Evolutionary conservation across 1,140 invertebrate genomes (phyloP), one percentile per base, ranked within the genome.

Genomic region (Bombus turneri): DNA sequence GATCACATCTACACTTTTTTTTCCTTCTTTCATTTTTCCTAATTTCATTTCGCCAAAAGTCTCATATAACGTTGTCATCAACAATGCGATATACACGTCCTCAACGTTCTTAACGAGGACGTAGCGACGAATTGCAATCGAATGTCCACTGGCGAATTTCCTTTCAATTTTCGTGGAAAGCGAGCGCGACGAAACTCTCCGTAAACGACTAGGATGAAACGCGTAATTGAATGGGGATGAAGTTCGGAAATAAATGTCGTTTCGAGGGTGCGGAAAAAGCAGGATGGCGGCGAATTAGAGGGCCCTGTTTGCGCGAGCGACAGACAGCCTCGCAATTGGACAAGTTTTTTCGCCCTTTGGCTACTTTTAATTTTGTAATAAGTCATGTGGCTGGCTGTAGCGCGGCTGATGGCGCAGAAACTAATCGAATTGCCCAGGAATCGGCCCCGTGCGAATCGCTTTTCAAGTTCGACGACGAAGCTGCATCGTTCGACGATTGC

Each of bases 291-390:
- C n/a, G 57, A 73, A 73, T 81, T 73, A 81, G 37, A 25, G 28
- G 39, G 68, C 18, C 13, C 8, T 9, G 22, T 79, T 34, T 31
- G 31, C 25, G 25, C 57, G 0, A 25, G n/a, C 59, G n/a, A 43
- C 6, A 8, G 28, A 18, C 25, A 34, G 12, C 31, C 13, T 13
- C 39, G 68, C 59, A 59, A 72, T 59, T 18, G 68, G 3, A 31
- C 68, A 8, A 41, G 6, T 62, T 53, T 77, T 83, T 83, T 53
- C 31, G 28, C 43, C 8, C 8, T 41, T 47, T 37, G 73, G 62
- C 22, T 69, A 77, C 34, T 53, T 83, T 83, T 83, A 83, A 82
- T 82, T 39, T 82, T 73, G 53, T 64, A 81, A 78, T 69, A 77
- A 83, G 81, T 53, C 73, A 83, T 47, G n/a, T 15, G 71, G 31